A percentile compares a stretch with the other conserved stretches of the same genome.
These are phyloP conservation scores for Holothuria leucospilota DNA, from an alignment of 53 echinoderm and acorn worm genomes.

Conservation along the genomic window DNA sequence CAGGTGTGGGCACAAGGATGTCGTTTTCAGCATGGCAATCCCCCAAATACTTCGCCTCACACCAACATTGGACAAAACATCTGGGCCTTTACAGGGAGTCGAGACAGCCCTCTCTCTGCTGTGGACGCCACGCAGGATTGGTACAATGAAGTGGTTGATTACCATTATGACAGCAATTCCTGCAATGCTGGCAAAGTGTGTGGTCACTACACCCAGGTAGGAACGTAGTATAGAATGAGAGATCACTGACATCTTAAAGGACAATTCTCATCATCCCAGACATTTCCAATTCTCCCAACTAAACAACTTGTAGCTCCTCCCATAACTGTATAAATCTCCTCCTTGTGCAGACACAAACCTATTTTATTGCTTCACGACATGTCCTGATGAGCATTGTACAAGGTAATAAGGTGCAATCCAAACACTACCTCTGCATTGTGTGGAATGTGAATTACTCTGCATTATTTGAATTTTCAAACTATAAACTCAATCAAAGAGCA, in stretches of 20 bases:
- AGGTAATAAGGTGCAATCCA: too few relatives aligned
- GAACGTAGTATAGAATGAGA: background rate
- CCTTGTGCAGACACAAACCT: too few relatives aligned
- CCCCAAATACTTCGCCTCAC: slow-evolving; percentile 65
- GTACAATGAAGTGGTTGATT: slow-evolving; percentile 75
- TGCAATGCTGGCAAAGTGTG: slow-evolving; percentile 60
- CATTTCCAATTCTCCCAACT: too few relatives aligned
- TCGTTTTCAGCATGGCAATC: slow-evolving; percentile 69
- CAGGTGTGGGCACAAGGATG: slow-evolving; percentile 75
- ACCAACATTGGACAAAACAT: slow-evolving; percentile 78
- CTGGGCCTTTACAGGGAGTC: slow-evolving; percentile 58
- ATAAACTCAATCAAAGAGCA: too few relatives aligned
- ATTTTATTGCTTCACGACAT: too few relatives aligned
- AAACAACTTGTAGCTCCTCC: too few relatives aligned
- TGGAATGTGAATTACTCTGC: too few relatives aligned
- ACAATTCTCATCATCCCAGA: too few relatives aligned
- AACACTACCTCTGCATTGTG: too few relatives aligned
- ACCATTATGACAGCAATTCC: slow-evolving; percentile 50
- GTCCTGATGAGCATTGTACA: too few relatives aligned
- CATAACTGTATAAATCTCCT: too few relatives aligned
- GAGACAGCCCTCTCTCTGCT: slow-evolving; percentile 47
- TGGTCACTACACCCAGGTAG: slow-evolving; percentile 91
- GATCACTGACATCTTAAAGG: background rate
- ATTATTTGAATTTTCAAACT: too few relatives aligned
- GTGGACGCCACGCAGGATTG: slow-evolving; percentile 65